These are phyloP conservation scores for Actinernus sp. DNA, from an alignment of 92 coral and sea anemone genomes.

Conservation along the genomic window DNA sequence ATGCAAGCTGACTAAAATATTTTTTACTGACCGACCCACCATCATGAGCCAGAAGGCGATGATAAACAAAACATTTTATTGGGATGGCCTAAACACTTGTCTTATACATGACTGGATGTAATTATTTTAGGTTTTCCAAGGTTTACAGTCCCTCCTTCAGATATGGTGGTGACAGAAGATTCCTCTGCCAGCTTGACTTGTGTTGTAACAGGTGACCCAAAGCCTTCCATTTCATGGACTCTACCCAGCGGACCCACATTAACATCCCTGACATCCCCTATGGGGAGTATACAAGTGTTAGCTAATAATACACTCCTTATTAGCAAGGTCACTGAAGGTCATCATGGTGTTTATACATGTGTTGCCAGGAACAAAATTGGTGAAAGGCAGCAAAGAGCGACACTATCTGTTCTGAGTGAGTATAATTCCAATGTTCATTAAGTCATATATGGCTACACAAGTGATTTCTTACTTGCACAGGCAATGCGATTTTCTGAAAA, in stretches of 20 bases:
- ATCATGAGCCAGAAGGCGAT: no score
- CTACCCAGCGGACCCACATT: slow-evolving; percentile 61
- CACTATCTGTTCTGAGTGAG: slow-evolving; percentile 79
- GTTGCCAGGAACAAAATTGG: slow-evolving; percentile 79
- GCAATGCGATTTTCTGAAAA: no score
- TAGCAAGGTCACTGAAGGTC: slow-evolving; percentile 45
- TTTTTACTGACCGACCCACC: neutral
- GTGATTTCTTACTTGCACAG: no score
- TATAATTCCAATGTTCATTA: no score
- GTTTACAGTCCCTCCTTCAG: slow-evolving; percentile 48
- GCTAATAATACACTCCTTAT: slow-evolving; percentile 78
- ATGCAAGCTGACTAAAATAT: no score
- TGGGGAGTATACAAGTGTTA: slow-evolving; percentile 60
- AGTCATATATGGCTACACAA: no score
- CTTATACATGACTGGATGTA: no score
- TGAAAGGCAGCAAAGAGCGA: slow-evolving; percentile 42
- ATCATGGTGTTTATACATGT: slow-evolving; percentile 83
- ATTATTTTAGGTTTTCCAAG: slow-evolving; percentile 63
- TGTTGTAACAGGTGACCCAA: slow-evolving; percentile 54
- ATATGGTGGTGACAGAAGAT: slow-evolving; percentile 49
- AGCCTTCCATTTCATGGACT: slow-evolving; percentile 75
- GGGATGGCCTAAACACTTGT: no score
- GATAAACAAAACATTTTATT: no score
- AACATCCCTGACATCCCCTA: slow-evolving; percentile 22
- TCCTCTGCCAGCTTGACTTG: slow-evolving; percentile 52